Evolutionary conservation across 2,797 vertebrate species (phyloP), one percentile per base, ranked within the genome.

Genomic region (Phataginus tricuspis): DNA sequence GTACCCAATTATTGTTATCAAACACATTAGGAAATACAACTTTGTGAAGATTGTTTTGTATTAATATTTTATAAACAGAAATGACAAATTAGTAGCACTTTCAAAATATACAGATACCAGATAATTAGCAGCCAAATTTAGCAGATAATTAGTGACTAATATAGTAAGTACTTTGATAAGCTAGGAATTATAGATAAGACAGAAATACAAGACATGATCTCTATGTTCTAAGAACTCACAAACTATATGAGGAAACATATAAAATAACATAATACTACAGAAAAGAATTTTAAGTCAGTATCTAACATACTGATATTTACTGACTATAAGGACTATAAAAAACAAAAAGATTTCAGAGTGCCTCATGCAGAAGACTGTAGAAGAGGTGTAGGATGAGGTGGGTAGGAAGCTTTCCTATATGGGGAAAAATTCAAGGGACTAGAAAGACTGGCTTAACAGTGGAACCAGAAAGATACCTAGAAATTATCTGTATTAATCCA

Each of bases 31-130:
- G 19, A 84, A 80, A 63, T 49, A 72, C 5, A 74, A 74, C 53
- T 64, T 13, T 79, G 10, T 69, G 45, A 85, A 85, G 15, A 64
- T 31, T 45, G 34, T 85, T 75, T 77, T 53, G 42, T 14, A 82
- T 89, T 80, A 79, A 45, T 75, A 71, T 42, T 83, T 85, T 82
- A 93, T 51, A 27, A 94, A 91, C 51, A 72, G 90, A 84, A 78
- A 13, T 51, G n/a, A 86, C 18, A 77, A 61, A 63, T 75, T 61
- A 78, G 34, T 37, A 91, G 10, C 5, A 57, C 12, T 63, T 74
- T 77, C 21, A 90, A 96, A 95, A 86, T 68, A 85, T 34, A 71
- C 0, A 83, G 29, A 83, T 86, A 96, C 29, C 16, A 74, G 18
- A 64, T n/a, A 71, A 75, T 77, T 75, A 86, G 34, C 5, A 83